Evolutionary conservation across 2,888 invertebrate species (phyloP).

Genomic region (Eupithecia pulchellata): DNA sequence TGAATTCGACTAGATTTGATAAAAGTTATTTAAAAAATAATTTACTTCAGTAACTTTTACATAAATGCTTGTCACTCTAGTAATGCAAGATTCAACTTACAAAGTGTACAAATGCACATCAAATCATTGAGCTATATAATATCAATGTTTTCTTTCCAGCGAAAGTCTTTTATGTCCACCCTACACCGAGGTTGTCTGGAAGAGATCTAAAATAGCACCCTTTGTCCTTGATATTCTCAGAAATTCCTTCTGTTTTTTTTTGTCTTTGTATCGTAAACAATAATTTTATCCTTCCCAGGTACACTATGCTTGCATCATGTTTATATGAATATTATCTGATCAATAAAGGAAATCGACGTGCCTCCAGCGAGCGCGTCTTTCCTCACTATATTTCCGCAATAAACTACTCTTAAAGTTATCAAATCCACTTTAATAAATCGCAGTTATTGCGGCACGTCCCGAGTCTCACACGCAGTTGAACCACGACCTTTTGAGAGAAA

Average conservation of each 20-base stretch:
- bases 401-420: conserved; percentile 10
- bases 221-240: background rate
- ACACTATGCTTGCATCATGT: background rate
- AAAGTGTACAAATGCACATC: too few relatives aligned
- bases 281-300: background rate
- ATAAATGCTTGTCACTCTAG: too few relatives aligned
- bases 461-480: conserved; percentile 29
- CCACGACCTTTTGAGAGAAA: conserved; percentile 36
- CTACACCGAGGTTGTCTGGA: background rate
- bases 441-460: conserved; percentile 29
- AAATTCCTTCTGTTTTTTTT: background rate
- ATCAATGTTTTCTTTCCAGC: too few relatives aligned
- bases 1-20: background rate
- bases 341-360: background rate
- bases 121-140: too few relatives aligned
- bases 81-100: too few relatives aligned
- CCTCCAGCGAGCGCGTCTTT: background rate
- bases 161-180: background rate
- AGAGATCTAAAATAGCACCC: background rate
- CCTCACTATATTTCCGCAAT: conserved; percentile 9
- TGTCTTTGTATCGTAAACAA: background rate
- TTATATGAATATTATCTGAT: background rate
- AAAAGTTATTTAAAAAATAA: too few relatives aligned
- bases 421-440: background rate
- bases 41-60: too few relatives aligned